phyloP scores from a whole-genome alignment of 2,113 vertebrate species.

The Hippocampus guttulatus region DNA sequence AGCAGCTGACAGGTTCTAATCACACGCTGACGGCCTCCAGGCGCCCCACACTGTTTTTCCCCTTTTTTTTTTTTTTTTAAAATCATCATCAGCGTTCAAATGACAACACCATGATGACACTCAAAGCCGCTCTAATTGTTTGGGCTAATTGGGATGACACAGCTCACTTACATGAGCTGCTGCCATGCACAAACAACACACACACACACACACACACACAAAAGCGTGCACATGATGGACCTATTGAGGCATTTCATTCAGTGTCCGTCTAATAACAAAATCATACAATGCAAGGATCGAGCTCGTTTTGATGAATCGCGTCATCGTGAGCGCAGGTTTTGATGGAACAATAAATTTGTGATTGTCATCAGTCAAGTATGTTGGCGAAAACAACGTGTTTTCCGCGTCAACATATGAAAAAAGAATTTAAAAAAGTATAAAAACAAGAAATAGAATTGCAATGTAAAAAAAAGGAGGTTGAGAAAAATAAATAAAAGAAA shows the following conservation, averaged over 20 bases:
- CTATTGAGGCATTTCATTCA: not conserved
- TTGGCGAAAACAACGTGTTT: too few relatives aligned
- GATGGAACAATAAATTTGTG: not conserved
- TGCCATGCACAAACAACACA: slow-evolving; percentile 16
- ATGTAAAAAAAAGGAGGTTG: too few relatives aligned
- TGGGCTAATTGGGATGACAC: slow-evolving; percentile 81
- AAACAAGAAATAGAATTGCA: too few relatives aligned
- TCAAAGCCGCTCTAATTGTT: slow-evolving; percentile 95
- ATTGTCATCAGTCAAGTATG: not conserved
- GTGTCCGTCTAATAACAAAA: not conserved
- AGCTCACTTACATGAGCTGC: slow-evolving; percentile 37
- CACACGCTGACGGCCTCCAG: slow-evolving; percentile 91
- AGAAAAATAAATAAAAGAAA: not conserved
- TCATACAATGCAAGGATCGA: not conserved
- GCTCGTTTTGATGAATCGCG: not conserved
- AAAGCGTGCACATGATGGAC: too few relatives aligned
- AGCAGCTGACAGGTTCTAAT: slow-evolving; percentile 95
- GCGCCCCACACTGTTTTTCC: slow-evolving; percentile 58
- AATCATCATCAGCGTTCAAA: slow-evolving; percentile 91
- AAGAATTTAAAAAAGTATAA: too few relatives aligned
- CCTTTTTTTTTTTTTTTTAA: slow-evolving; percentile 60
- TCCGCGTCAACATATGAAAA: too few relatives aligned
- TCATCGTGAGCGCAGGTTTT: not conserved
- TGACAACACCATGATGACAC: slow-evolving; percentile 93
- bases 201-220: not conserved